Conservation (phyloP, 2,797 vertebrate species). For the Pseudochirops cupreus region DNA sequence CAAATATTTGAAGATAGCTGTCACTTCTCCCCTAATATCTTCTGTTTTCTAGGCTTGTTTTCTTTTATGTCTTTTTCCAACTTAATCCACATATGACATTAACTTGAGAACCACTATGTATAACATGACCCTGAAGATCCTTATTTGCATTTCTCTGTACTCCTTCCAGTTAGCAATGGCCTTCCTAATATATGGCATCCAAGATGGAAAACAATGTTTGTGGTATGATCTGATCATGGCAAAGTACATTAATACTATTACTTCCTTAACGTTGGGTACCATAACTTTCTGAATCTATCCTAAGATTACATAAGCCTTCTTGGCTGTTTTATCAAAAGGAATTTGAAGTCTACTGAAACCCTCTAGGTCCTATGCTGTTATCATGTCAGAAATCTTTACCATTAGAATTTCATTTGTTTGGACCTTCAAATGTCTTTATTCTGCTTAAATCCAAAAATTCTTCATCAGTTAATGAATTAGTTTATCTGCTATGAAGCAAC, state of each 20-base stretch:
- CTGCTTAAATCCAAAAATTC: not conserved
- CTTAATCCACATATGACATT: not conserved
- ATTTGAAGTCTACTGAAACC: not conserved
- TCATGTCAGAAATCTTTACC: not conserved
- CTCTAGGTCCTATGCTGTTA: not conserved
- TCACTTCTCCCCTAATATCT: not conserved
- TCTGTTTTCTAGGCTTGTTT: not conserved
- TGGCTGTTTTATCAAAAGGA: not conserved
- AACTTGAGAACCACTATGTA: not conserved
- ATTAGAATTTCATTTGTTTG: not conserved
- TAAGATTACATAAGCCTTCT: not conserved
- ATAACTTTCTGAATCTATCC: not conserved
- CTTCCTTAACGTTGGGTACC: not conserved
- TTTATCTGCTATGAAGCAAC: not conserved
- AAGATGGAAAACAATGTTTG: not conserved
- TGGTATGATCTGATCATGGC: not conserved
- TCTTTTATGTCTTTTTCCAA: too few relatives aligned
- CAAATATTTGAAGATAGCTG: not conserved
- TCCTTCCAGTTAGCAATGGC: not conserved
- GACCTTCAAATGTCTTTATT: not conserved
- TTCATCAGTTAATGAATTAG: not conserved
- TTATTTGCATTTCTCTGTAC: not conserved
- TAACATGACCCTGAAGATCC: not conserved
- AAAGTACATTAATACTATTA: not conserved
- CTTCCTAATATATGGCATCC: not conserved